phyloP scores from a whole-genome alignment of 1,140 invertebrate species.

The Drosophila trapezifrons region DNA sequence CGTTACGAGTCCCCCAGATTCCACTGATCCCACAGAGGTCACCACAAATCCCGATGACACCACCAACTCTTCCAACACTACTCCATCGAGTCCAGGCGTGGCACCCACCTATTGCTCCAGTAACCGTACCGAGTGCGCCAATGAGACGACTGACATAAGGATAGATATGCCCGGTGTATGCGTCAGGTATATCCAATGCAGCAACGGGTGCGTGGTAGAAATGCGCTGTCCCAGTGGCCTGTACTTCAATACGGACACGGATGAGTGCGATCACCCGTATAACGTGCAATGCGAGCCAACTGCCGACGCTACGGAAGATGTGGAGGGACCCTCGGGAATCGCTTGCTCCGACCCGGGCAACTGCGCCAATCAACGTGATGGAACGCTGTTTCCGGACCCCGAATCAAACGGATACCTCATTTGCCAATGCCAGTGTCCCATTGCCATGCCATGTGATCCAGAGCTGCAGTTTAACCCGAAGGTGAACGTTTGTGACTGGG shows the following conservation, averaged over 20 bases:
- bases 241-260: slow-evolving; percentile 27
- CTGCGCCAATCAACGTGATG: slow-evolving; percentile 39
- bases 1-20: background rate
- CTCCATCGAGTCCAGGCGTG: background rate
- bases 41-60: slow-evolving; percentile 4
- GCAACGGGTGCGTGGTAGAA: slow-evolving; percentile 45
- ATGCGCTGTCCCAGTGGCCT: slow-evolving; percentile 50
- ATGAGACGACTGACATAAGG: slow-evolving; percentile 4
- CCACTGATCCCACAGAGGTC: slow-evolving; percentile 3
- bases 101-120: slow-evolving; percentile 49
- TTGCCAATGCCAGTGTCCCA: slow-evolving; percentile 68
- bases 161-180: slow-evolving; percentile 43
- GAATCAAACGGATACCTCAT: slow-evolving; percentile 55
- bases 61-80: slow-evolving; percentile 11
- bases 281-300: slow-evolving; percentile 44
- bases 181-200: slow-evolving; percentile 53
- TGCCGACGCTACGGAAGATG: slow-evolving; percentile 22
- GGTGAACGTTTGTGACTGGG: slow-evolving; percentile 45
- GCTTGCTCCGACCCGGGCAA: slow-evolving; percentile 34
- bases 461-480: slow-evolving; percentile 45
- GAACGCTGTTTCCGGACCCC: slow-evolving; percentile 33
- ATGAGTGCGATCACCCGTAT: slow-evolving; percentile 32
- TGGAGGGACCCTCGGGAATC: slow-evolving; percentile 60
- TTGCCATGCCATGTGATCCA: slow-evolving; percentile 54
- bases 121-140: slow-evolving; percentile 17